phyloP scores from a whole-genome alignment of 2,888 invertebrate species.

The Melanophora roralis region DNA sequence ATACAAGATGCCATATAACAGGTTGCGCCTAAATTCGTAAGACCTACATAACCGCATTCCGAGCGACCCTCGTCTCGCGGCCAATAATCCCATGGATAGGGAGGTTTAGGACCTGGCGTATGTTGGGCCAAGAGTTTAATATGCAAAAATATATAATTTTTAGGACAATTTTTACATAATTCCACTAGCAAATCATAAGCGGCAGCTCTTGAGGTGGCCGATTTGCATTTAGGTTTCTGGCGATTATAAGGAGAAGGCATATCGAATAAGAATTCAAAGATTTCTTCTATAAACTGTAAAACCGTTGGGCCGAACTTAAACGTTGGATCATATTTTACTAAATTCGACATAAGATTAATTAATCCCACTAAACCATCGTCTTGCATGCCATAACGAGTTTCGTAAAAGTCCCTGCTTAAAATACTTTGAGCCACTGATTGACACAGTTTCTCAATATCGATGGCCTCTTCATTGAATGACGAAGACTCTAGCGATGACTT shows the following conservation, averaged over 20 bases:
- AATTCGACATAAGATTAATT: conserved; percentile 89
- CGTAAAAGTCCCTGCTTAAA: conserved; percentile 87
- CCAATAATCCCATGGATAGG: conserved; percentile 99
- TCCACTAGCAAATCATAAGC: conserved; percentile 95
- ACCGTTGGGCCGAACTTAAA: conserved; percentile 90
- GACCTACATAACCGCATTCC: conserved; percentile 95
- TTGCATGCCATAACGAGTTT: conserved; percentile 88
- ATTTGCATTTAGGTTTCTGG: conserved; percentile 95
- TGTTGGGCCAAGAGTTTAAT: conserved; percentile 91
- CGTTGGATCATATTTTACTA: conserved; percentile 91
- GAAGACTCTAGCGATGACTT: conserved; percentile 80
- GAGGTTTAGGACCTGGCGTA: conserved; percentile 87
- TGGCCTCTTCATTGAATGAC: conserved; percentile 67
- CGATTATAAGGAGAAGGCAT: conserved; percentile 90
- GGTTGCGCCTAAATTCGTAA: conserved; percentile 96
- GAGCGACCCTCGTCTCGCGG: conserved; percentile 96
- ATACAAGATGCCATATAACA: conserved; percentile 99
- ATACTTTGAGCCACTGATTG: conserved; percentile 86
- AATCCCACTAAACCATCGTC: conserved; percentile 95
- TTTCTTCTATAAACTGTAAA: conserved; percentile 79
- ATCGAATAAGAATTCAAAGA: conserved; percentile 93
- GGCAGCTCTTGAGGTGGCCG: conserved; percentile 90
- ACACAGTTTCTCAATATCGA: conserved; percentile 85
- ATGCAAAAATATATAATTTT: conserved; percentile 91
- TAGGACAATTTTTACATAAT: conserved; percentile 88